Percentiles rank a stretch among this genome's conserved stretches.
Conservation (phyloP, 2,797 vertebrate genomes). For the Monodelphis domestica region DNA sequence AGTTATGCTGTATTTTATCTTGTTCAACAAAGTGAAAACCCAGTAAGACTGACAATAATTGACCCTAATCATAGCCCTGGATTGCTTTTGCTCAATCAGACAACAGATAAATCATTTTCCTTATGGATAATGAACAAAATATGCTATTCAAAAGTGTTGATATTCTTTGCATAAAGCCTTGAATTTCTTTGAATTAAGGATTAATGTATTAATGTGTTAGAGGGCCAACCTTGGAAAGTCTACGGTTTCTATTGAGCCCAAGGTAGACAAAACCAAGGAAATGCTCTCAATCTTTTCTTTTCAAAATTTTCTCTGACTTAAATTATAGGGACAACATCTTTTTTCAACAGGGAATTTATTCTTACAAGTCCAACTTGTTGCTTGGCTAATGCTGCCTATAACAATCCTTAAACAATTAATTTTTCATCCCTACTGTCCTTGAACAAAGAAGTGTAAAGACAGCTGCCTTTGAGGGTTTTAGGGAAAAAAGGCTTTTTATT, state of each 20-base stretch:
- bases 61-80: not conserved
- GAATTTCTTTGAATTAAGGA: not conserved
- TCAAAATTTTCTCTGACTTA: not conserved
- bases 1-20: not conserved
- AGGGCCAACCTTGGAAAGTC: no score
- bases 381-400: not conserved
- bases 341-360: not conserved
- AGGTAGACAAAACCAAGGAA: not conserved
- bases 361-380: not conserved
- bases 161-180: not conserved
- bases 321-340: not conserved
- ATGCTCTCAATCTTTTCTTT: fast-evolving
- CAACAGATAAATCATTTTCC: not conserved
- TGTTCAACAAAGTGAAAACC: not conserved
- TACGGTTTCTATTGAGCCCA: not conserved
- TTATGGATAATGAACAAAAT: not conserved
- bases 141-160: not conserved
- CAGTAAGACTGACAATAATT: not conserved
- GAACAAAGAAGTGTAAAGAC: not conserved
- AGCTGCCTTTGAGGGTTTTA: not conserved
- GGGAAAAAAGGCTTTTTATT: not conserved
- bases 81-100: not conserved
- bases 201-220: not conserved
- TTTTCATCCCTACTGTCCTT: not conserved
- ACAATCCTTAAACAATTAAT: not conserved